Evolutionary conservation across 2,888 invertebrate genomes (phyloP), one percentile per base, ranked within the genome.

Genomic region (Lycocerus yunnanus): DNA sequence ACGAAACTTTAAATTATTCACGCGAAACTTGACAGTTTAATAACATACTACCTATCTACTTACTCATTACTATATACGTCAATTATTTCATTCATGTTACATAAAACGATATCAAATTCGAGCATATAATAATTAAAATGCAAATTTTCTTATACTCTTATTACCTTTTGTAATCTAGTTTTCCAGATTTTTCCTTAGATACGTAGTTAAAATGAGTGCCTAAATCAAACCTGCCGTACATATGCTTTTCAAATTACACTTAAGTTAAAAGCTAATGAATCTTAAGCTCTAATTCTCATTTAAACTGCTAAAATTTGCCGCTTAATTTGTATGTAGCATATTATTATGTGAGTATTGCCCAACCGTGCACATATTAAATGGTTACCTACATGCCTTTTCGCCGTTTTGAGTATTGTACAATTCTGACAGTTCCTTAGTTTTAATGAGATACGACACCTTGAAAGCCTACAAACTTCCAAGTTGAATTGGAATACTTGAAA

Each of bases 11-110:
- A 66, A 75, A 75, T 75, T 75, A 72, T 75, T 72, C 72, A 71
- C 58, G 74, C 65, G 66, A 71, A 71, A 71, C 71, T 61, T 68
- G 69, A 71, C 74, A 69, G 66, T 71, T 75, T 75, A 71, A 71
- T 75, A 68, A 75, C 61, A 72, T 67, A 20, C 24, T 27, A 43
- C 65, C 66, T 65, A 43, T 71, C 68, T 66, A 71, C 27, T 61
- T 24, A 58, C 15, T 66, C 43, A 71, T 71, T 71, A 71, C 59
- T 71, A 66, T 15, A 43, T 68, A 65, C 66, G 71, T 69, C 67
- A 66, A 71, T 70, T 69, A 14, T 13, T 66, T 43, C 61, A 61
- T 60, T 61, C 65, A 15, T 20, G 14, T 14, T 59, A 58, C 14
- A 18, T 16, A 21, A 58, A 20, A 58, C 59, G 16, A 61, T 18